Evolutionary conservation across 2,113 vertebrate species (phyloP).

Genomic region (Thalassoma bifasciatum): DNA sequence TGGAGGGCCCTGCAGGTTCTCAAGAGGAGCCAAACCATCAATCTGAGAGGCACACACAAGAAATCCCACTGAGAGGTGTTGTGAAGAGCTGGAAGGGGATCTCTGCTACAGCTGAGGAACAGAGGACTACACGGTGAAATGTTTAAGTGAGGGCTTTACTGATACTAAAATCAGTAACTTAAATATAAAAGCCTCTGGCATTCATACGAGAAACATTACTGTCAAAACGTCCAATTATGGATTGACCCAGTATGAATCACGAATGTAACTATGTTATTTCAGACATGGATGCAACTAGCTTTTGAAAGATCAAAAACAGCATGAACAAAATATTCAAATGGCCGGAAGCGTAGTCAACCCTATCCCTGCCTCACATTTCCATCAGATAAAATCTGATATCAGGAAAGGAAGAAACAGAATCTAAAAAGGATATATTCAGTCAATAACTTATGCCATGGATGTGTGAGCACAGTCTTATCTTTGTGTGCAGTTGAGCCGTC

Average conservation of each 20-base stretch:
- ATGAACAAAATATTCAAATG: not conserved
- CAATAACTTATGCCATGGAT: slow-evolving; percentile 13
- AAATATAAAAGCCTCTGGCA: slow-evolving; percentile 16
- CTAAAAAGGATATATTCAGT: not conserved
- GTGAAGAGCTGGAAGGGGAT: slow-evolving; percentile 41
- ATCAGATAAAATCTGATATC: not conserved
- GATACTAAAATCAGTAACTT: slow-evolving; percentile 13
- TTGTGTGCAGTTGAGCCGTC: slow-evolving; percentile 32
- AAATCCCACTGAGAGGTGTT: slow-evolving; percentile 38
- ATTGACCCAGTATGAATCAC: slow-evolving; percentile 11
- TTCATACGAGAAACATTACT: not conserved
- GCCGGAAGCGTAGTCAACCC: not conserved
- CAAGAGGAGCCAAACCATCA: slow-evolving; percentile 54
- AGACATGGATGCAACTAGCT: not conserved
- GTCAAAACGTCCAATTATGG: slow-evolving; percentile 3
- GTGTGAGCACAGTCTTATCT: slow-evolving; percentile 16
- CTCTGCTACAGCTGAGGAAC: slow-evolving; percentile 14
- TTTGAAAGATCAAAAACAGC: not conserved
- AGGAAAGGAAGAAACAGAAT: not conserved
- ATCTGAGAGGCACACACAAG: slow-evolving; percentile 23
- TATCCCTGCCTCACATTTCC: not conserved
- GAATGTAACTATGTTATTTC: not conserved
- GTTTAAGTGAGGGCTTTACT: slow-evolving; percentile 42
- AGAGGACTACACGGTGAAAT: not conserved
- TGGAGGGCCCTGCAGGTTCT: slow-evolving; percentile 59